Base-by-base conservation (phyloP, 1,140 invertebrate genomes). In the Calephelis nemesis region DNA sequence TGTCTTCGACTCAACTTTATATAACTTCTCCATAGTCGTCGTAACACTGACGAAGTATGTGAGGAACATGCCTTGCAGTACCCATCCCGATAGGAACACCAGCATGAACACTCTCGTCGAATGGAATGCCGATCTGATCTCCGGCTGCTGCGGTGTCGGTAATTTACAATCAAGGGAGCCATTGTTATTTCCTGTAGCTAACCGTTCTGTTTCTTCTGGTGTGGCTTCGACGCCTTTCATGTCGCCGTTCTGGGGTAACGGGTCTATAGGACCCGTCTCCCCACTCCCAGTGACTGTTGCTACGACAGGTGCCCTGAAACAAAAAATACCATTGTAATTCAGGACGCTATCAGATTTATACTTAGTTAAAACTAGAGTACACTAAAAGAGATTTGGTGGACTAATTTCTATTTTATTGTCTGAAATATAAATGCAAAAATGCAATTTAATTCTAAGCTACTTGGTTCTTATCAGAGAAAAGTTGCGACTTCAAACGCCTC, bases 21-120 rank as follows among this genome's bases (percentile, higher is more conserved):
- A 99, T 47, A 99, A 93, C 92, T 99, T 99, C 90, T 99, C 98
- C 49, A 99, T 97, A 8, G 98, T 99, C 40, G 98, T 99, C 81
- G 99, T 98, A 67, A 98, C 97, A 80, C 97, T 98, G 45, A 98
- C 98, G 85, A 99, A 98, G 89, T 99, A 99, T 19, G 97, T 98
- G 88, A 97, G 97, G 85, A 97, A 98, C 96, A 98, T 98, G 45
- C 97, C 97, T 90, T 98, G 97, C 10, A 98, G 92, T 0, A 98
- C 96, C 94, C 96, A 97, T 13, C 96, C 96, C 67, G 97, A 93
- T 77, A 97, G 96, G 88, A 98, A 98, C 8, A 96, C 95, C 67
- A 96, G 93, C 86, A 98, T 94, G 86, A 98, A 98, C 30, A 96
- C 94, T 79, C 98, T 95, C 74, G 97, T 98, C n/a, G 96, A 97